phyloP scores from a whole-genome alignment of 2,888 invertebrate genomes.

The Lasioglossum oenotherae region DNA sequence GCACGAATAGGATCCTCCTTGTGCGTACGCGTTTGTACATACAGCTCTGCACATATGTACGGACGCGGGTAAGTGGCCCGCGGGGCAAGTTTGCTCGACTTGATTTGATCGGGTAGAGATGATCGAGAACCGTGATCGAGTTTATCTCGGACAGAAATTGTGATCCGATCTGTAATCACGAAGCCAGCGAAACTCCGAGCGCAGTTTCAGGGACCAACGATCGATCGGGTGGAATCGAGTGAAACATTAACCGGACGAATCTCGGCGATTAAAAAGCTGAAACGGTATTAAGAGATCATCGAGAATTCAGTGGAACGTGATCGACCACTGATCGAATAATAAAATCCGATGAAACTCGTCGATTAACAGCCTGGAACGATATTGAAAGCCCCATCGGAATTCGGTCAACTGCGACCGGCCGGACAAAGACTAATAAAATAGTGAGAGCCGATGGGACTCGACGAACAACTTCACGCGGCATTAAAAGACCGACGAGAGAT shows the following conservation, averaged over 20 bases:
- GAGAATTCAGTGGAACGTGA: background rate
- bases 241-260: background rate
- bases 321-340: background rate
- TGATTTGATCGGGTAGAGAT: background rate
- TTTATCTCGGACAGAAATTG: background rate
- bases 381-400: background rate
- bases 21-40: background rate
- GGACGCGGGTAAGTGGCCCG: background rate
- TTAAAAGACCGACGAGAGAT: background rate
- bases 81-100: background rate
- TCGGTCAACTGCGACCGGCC: background rate
- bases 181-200: background rate
- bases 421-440: background rate
- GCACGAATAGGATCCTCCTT: slow-evolving; percentile 25
- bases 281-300: background rate
- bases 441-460: background rate
- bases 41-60: background rate
- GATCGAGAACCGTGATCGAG: background rate
- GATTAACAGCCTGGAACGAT: background rate
- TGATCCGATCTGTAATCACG: background rate
- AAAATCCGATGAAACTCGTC: background rate
- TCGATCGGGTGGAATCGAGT: background rate
- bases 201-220: background rate
- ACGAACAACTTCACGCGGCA: background rate
- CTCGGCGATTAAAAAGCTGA: background rate